phyloP scores from a whole-genome alignment of 2,797 vertebrate genomes.

The Meda fulgida region DNA sequence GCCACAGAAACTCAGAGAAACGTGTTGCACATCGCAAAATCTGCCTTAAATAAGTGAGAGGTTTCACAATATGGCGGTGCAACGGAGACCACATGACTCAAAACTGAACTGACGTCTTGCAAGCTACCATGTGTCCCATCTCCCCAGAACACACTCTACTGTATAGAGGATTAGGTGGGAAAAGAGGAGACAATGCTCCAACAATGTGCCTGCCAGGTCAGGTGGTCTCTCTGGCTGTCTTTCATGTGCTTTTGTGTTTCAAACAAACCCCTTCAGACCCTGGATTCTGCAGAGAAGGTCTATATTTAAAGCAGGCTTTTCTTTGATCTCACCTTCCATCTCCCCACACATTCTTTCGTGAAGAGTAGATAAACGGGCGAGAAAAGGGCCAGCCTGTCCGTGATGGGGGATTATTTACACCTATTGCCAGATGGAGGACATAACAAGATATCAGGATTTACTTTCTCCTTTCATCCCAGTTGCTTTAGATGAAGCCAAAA shows the following conservation, averaged over 20 bases:
- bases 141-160: conserved; percentile 15
- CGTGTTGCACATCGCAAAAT: background rate
- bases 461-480: conserved; percentile 61
- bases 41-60: background rate
- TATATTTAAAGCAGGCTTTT: conserved; percentile 72
- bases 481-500: conserved; percentile 54
- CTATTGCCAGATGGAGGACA: conserved; percentile 63
- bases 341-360: conserved; percentile 68
- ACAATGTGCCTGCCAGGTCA: conserved; percentile 50
- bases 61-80: background rate
- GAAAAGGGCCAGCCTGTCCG: conserved; percentile 52
- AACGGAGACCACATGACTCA: background rate
- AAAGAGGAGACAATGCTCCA: conserved; percentile 38
- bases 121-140: conserved; percentile 5
- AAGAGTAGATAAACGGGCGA: conserved; percentile 60
- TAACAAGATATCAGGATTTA: conserved; percentile 60
- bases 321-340: conserved; percentile 78
- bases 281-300: conserved; percentile 60
- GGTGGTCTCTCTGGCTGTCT: conserved; percentile 66
- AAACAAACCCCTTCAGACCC: conserved; percentile 70
- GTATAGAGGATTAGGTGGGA: conserved; percentile 29
- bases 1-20: conserved; percentile 12
- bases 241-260: conserved; percentile 76
- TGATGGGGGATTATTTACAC: conserved; percentile 62
- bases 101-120: background rate